phyloP scores from a whole-genome alignment of 2,113 vertebrate genomes.

The Gorsachius goisagi region DNA sequence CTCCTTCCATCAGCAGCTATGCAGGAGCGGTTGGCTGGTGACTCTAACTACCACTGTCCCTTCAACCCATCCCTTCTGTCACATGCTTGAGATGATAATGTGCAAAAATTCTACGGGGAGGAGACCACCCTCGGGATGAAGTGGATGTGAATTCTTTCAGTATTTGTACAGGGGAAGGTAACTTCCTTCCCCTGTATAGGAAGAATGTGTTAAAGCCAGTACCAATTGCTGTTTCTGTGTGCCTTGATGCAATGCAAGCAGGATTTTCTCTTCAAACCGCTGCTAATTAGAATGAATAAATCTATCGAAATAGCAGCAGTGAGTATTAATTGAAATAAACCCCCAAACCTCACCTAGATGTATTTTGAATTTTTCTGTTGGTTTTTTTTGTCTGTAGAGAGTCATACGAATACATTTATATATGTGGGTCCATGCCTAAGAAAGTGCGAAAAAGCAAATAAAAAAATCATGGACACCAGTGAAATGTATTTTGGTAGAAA shows the following conservation, averaged over 20 bases:
- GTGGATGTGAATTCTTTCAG: background rate
- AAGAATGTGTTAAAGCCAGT: background rate
- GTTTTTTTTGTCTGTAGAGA: background rate
- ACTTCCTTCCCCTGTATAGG: background rate
- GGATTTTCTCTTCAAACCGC: constrained; percentile 51
- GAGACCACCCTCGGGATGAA: background rate
- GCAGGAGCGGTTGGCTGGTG: background rate
- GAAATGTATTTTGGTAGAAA: background rate
- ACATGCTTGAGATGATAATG: background rate
- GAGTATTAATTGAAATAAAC: constrained; percentile 50
- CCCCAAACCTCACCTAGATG: background rate
- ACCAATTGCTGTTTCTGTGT: background rate
- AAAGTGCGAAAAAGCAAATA: background rate
- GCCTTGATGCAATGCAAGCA: constrained; percentile 30
- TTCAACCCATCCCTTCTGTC: background rate
- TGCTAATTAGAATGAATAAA: constrained; percentile 54
- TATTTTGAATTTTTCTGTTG: background rate
- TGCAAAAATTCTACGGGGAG: background rate
- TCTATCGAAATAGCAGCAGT: background rate
- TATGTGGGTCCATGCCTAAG: background rate
- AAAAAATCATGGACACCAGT: background rate
- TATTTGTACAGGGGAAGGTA: background rate
- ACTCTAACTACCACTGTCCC: background rate
- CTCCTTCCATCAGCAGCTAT: background rate
- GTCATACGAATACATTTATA: background rate